Conservation (phyloP, 2,797 vertebrate genomes). For the Tamandua tetradactyla region DNA sequence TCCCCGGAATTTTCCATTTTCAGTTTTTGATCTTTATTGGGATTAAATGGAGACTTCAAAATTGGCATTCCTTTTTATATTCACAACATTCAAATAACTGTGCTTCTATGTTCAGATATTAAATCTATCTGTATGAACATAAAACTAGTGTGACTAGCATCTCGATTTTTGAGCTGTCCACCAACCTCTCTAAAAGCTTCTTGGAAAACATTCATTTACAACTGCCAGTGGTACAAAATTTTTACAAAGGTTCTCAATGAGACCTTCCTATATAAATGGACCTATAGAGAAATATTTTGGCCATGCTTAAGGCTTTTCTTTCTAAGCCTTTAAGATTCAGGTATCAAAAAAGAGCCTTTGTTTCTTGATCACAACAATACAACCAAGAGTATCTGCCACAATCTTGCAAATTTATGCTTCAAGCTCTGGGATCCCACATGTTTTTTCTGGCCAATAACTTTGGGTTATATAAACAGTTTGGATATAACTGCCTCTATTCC, state of each 20-base stretch:
- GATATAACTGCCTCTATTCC: neutral
- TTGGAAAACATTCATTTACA: conserved; percentile 62
- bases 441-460: neutral
- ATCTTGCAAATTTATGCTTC: neutral
- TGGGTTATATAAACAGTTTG: neutral
- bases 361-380: neutral
- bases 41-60: conserved; percentile 62
- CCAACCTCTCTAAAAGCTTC: conserved; percentile 55
- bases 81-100: conserved; percentile 73
- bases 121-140: conserved; percentile 73
- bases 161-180: conserved; percentile 75
- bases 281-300: neutral
- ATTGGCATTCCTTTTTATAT: conserved; percentile 54
- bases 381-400: neutral
- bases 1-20: neutral
- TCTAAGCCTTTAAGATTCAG: neutral
- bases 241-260: conserved; percentile 59
- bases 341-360: neutral
- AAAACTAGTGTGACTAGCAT: conserved; percentile 69
- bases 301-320: neutral
- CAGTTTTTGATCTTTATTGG: conserved; percentile 34
- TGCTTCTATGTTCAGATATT: conserved; percentile 65
- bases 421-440: neutral
- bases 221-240: conserved; percentile 64
- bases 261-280: conserved; percentile 44